Conservation (phyloP, 2,113 vertebrate species). For the Cromileptes altivelis region DNA sequence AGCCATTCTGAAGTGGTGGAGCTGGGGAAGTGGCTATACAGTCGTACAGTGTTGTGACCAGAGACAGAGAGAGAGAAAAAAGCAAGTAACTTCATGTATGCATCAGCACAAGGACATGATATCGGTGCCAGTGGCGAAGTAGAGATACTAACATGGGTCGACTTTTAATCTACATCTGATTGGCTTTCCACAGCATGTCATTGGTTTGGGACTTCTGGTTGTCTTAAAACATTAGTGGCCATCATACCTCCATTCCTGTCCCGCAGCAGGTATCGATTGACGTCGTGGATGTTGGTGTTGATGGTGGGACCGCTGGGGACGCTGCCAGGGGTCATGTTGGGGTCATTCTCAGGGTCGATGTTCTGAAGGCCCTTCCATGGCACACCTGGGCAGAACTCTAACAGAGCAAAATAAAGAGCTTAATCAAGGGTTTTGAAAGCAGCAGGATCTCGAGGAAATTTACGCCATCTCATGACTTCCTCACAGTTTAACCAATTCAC, state of each 20-base stretch:
- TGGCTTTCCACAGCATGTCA: not conserved
- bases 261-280: conserved; percentile 96
- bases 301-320: conserved; percentile 97
- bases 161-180: not conserved
- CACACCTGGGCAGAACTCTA: conserved; percentile 98
- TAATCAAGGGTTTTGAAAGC: not conserved
- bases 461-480: not conserved
- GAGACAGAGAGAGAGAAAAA: conserved; percentile 4
- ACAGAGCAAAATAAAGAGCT: not conserved
- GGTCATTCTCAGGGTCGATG: conserved; percentile 97
- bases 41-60: conserved; percentile 9
- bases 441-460: not conserved
- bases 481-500: not conserved
- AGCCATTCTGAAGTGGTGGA: conserved; percentile 66
- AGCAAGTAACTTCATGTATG: not conserved
- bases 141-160: not conserved
- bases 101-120: conserved; percentile 4
- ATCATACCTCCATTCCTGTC: conserved; percentile 93
- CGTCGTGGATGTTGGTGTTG: conserved; percentile 98
- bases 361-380: conserved; percentile 99
- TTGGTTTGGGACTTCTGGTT: not conserved
- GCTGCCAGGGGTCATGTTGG: conserved; percentile 97
- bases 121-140: not conserved
- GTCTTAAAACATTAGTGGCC: not conserved
- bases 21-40: conserved; percentile 51